Conservation (phyloP, 2,113 vertebrate species). For the Zosterops japonicus region DNA sequence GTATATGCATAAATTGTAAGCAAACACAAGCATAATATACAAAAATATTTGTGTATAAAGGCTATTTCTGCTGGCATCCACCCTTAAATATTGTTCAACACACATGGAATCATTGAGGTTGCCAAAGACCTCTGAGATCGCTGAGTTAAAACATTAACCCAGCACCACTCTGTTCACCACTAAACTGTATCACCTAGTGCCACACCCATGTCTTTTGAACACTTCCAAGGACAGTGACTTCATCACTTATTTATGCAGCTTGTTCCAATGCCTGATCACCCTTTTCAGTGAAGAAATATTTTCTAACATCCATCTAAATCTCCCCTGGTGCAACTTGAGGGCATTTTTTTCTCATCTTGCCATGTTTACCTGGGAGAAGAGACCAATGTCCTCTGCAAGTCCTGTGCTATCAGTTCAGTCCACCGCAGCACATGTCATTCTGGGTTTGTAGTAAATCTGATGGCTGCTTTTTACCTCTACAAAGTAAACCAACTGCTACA, state of each 20-base stretch:
- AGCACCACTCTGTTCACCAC: not conserved
- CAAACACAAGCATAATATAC: not conserved
- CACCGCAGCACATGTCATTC: accelerated
- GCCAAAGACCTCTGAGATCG: not conserved
- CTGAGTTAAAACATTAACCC: accelerated
- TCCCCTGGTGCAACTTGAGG: not conserved
- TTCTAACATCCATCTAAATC: not conserved
- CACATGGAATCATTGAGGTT: not conserved
- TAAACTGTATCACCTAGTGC: not conserved
- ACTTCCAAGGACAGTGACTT: not conserved
- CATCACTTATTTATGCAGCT: not conserved
- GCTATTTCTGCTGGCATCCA: not conserved
- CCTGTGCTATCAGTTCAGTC: not conserved
- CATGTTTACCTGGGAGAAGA: not conserved
- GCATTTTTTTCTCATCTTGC: not conserved
- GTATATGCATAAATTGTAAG: not conserved
- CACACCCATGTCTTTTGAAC: not conserved
- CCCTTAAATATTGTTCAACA: not conserved
- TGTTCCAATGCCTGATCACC: not conserved
- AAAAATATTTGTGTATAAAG: not conserved
- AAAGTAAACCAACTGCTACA: not conserved
- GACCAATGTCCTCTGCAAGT: not conserved
- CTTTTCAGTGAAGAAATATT: not conserved
- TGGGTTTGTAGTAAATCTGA: not conserved
- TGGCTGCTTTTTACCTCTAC: not conserved